A percentile compares a stretch with the other conserved stretches of the same genome.
Conservation (phyloP, 2,888 invertebrate species). For the Mechanitis messenoides region DNA sequence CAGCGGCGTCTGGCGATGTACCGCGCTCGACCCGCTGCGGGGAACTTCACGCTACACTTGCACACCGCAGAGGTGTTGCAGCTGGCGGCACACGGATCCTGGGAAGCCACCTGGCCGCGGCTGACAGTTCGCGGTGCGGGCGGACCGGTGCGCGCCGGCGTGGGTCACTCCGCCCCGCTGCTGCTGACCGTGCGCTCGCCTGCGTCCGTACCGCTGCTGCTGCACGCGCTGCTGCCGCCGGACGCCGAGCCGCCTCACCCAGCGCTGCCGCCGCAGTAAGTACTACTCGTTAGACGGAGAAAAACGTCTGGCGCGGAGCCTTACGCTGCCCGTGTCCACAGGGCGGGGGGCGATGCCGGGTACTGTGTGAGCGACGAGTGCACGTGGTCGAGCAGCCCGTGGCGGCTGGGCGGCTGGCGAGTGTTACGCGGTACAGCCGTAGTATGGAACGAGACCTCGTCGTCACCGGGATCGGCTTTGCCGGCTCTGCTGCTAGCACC, state of each 20-base stretch:
- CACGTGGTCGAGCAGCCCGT: conserved; percentile 37
- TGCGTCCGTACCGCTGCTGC: conserved; percentile 84
- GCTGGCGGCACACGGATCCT: conserved; percentile 33
- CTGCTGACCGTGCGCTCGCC: conserved; percentile 67
- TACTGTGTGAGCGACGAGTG: conserved; percentile 29
- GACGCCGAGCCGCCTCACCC: conserved; percentile 69
- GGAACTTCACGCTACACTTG: conserved; percentile 83
- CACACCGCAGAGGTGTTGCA: conserved; percentile 81
- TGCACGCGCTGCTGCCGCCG: conserved; percentile 78
- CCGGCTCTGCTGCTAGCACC: conserved; percentile 73
- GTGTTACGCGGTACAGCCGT: conserved; percentile 31
- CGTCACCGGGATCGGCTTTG: conserved; percentile 25
- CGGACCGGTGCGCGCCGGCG: conserved; percentile 29
- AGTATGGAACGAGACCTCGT: conserved; percentile 15
- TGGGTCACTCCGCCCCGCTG: conserved; percentile 28
- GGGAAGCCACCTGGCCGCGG: conserved; percentile 37
- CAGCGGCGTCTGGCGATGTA: conserved; percentile 29
- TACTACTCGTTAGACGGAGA: conserved; percentile 21
- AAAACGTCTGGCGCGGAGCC: conserved; percentile 11
- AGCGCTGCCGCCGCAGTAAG: conserved; percentile 22
- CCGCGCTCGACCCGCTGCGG: conserved; percentile 76
- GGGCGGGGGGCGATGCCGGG: conserved; percentile 27
- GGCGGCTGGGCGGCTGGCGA: conserved; percentile 45
- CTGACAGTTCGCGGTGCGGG: conserved; percentile 39
- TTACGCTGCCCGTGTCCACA: conserved; percentile 21